A percentile compares a stretch with the other conserved stretches of the same genome.
These are phyloP conservation scores for Saccostrea glomerata DNA, from an alignment of 1,140 invertebrate genomes.

Conservation along the genomic window DNA sequence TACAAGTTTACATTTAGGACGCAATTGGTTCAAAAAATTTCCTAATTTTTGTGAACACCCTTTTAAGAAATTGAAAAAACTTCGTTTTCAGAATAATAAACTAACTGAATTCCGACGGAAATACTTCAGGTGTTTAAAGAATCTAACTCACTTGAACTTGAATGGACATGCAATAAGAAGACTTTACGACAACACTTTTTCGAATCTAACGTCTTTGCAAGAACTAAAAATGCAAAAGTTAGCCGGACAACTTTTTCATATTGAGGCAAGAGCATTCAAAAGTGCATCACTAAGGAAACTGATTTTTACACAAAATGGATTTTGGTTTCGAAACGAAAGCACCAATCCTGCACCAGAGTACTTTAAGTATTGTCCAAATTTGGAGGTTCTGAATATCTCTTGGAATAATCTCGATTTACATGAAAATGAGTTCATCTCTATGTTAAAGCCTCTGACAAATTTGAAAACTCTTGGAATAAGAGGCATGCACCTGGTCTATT, in stretches of 20 bases:
- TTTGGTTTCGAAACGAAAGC: not conserved
- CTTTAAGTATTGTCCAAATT: constrained; percentile 16
- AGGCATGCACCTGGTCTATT: not conserved
- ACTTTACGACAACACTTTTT: constrained; percentile 30
- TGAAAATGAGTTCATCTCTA: not conserved
- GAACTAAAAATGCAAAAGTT: not conserved
- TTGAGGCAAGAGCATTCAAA: constrained; percentile 38
- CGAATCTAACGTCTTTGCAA: not conserved
- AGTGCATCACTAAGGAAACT: constrained; percentile 23
- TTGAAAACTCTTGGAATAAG: constrained; percentile 10
- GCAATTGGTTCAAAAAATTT: constrained; percentile 18
- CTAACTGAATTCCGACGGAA: not conserved
- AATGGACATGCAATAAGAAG: not conserved
- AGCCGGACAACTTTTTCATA: not conserved
- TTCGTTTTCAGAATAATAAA: constrained; percentile 6
- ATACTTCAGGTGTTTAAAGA: not conserved
- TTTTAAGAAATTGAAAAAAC: not conserved
- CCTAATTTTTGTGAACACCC: constrained; percentile 14
- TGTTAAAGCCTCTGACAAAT: constrained; percentile 40
- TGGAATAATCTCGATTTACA: not conserved
- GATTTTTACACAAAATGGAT: not conserved
- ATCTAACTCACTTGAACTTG: not conserved
- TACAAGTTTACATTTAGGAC: not conserved
- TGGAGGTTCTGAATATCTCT: constrained; percentile 10
- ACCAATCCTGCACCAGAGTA: not conserved